Conservation (phyloP, 2,113 vertebrate genomes). For the Leuciscus idus region DNA sequence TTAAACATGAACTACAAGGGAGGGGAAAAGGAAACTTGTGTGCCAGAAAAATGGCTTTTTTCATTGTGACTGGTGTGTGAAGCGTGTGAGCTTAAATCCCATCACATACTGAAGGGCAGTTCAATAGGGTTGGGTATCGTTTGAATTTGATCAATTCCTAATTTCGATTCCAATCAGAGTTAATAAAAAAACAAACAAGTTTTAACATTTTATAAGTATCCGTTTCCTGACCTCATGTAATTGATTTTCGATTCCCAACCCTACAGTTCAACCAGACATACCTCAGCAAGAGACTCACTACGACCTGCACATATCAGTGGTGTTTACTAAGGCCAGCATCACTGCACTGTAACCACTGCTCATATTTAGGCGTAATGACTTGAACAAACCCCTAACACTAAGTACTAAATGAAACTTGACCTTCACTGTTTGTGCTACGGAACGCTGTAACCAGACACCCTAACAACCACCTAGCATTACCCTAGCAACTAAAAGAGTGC, state of each 20-base stretch:
- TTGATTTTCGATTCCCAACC: no score
- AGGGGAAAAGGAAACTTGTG: background rate
- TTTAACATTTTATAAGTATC: no score
- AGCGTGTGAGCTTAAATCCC: background rate
- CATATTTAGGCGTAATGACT: no score
- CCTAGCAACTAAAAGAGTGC: no score
- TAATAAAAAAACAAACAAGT: no score
- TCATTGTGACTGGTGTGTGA: background rate
- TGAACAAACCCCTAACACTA: background rate
- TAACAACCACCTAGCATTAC: background rate
- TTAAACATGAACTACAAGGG: slow-evolving; percentile 26
- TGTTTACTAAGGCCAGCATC: background rate
- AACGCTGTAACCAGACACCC: background rate
- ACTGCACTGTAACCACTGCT: no score
- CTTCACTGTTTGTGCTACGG: background rate
- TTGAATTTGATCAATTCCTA: no score
- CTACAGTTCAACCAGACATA: background rate
- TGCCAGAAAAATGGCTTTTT: background rate
- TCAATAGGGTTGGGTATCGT: background rate
- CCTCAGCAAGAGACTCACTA: background rate
- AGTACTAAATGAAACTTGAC: background rate
- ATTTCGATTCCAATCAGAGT: no score
- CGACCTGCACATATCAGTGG: background rate
- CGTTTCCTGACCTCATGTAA: no score
- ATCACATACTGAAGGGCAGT: background rate